Evolutionary conservation across 2,113 vertebrate genomes (phyloP), one percentile per base, ranked within the genome.

Genomic region (Tragelaphus scriptus): DNA sequence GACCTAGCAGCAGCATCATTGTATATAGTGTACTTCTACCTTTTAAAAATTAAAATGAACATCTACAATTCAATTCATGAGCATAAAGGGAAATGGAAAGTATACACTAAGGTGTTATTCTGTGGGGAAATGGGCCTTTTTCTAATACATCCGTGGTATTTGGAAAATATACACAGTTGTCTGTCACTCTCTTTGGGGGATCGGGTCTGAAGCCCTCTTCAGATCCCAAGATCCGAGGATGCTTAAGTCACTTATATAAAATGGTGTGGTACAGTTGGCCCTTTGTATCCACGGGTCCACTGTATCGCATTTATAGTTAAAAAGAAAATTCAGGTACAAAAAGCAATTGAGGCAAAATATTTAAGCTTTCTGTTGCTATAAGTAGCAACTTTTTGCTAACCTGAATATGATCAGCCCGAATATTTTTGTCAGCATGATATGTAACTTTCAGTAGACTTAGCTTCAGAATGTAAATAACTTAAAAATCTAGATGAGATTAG

Each of bases 21-120:
- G 63, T n/a, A 9, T 19, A n/a, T 36, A 15, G 25, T 25, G 0
- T 3, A 36, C 17, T 21, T 85, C 13, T 49, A 0, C 47, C 49
- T 89, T 80, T 65, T 15, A 32, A 47, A 89, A 26, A 2, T 47
- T 58, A 47, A 79, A 65, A 68, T 25, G 44, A 40, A 12, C 8
- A 1, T 3, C 3, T 5, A 6, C 12, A 6, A 40, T 71, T 71
- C 68, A 28, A 53, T 15, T 3, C 9, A 0, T 7, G 19, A n/a
- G 40, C 51, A 3, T 75, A 19, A 15, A 26, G 30, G 75, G 28
- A 8, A 49, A 32, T 85, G 58, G 85, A 15, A 36, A 4, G 11
- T 17, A 5, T 5, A 6, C 5, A 3, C 21, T 11, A 36, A 49
- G 6, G 36, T 19, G 25, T 53, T 23, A 6, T 19, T 68, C 71